phyloP scores from a whole-genome alignment of 1,140 invertebrate species.

The Parasteatoda tepidariorum region DNA sequence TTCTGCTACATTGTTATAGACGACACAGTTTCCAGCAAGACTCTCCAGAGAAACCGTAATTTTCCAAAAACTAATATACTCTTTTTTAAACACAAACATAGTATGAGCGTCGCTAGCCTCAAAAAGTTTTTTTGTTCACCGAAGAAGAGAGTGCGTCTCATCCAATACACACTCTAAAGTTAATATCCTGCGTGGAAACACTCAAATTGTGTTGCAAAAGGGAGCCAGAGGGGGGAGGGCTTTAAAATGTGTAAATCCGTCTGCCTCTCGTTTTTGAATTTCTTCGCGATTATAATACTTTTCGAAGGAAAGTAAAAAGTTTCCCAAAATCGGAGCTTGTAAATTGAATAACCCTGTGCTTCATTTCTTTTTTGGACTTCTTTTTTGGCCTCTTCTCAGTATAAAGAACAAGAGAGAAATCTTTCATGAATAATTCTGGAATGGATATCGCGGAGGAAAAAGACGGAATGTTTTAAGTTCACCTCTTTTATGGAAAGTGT shows the following conservation, averaged over 20 bases:
- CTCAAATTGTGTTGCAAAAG: background rate
- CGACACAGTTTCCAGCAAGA: no score
- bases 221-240: background rate
- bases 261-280: slow-evolving; percentile 23
- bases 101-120: no score
- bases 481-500: no score
- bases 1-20: no score
- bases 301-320: slow-evolving; percentile 16
- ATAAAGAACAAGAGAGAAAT: background rate
- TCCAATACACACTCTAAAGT: background rate
- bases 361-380: no score
- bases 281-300: slow-evolving; percentile 45
- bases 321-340: slow-evolving; percentile 24
- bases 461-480: background rate
- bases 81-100: no score
- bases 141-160: background rate
- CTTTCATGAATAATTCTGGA: slow-evolving; percentile 36
- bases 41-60: no score
- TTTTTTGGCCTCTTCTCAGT: background rate
- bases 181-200: slow-evolving; percentile 20
- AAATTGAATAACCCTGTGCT: slow-evolving; percentile 39
- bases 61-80: no score
- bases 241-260: slow-evolving; percentile 46
- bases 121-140: no score
- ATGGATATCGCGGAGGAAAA: slow-evolving; percentile 13